A percentile compares a stretch with the other conserved stretches of the same genome.
phyloP scores from a whole-genome alignment of 2,113 vertebrate species.

The Callionymus lyra region DNA sequence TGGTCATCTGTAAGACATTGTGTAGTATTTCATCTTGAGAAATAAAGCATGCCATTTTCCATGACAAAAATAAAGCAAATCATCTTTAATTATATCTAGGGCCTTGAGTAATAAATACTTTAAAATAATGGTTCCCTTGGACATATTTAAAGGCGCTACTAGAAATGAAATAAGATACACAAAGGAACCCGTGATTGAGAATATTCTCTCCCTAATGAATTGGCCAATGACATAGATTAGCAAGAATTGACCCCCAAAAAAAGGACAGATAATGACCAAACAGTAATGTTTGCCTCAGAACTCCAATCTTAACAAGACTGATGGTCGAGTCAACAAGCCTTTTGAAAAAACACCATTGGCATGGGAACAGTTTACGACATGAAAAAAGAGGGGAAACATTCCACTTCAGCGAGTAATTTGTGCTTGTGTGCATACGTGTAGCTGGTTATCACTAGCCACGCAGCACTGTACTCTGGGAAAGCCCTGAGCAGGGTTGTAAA shows the following conservation, averaged over 20 bases:
- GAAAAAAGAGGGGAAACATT: constrained; percentile 58
- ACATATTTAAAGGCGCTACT: no score
- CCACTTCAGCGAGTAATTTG: constrained; percentile 50
- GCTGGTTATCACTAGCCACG: constrained; percentile 46
- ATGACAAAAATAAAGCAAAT: no score
- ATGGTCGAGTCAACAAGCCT: constrained; percentile 44
- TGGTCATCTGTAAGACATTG: no score
- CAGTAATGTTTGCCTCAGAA: constrained; percentile 23
- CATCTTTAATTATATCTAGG: no score
- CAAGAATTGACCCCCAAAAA: constrained; percentile 1
- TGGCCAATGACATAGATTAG: background rate
- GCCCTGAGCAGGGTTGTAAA: constrained; percentile 53
- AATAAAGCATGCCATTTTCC: no score
- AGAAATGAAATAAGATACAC: no score
- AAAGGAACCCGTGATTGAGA: no score
- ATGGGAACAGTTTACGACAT: constrained; percentile 56
- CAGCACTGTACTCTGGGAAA: constrained; percentile 53
- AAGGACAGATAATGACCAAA: constrained; percentile 4
- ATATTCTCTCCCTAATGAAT: no score
- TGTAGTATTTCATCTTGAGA: no score
- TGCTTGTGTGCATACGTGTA: constrained; percentile 24
- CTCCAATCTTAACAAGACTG: constrained; percentile 37
- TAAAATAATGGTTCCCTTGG: no score
- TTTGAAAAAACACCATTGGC: constrained; percentile 35
- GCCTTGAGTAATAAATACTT: no score